Conservation (phyloP, 2,888 invertebrate species). For the Cantharis nigra region DNA sequence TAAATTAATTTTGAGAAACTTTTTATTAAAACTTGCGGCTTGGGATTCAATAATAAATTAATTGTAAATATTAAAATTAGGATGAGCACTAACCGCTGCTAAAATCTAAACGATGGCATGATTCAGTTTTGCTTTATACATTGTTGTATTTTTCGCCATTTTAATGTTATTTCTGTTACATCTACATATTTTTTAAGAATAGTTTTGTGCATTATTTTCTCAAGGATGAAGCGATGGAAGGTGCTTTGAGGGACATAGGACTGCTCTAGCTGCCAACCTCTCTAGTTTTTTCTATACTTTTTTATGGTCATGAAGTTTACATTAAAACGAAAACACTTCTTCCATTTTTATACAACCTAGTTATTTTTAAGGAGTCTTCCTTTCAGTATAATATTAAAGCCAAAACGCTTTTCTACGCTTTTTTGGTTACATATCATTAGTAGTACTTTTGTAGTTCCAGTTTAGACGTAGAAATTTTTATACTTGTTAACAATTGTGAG, state of each 20-base stretch:
- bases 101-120: not conserved
- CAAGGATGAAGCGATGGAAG: conserved; percentile 93
- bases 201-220: conserved; percentile 41
- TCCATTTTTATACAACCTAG: not conserved
- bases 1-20: not conserved
- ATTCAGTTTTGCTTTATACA: not conserved
- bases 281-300: conserved; percentile 25
- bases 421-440: conserved; percentile 1
- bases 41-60: not conserved
- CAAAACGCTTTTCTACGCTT: not conserved
- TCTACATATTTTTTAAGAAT: not conserved
- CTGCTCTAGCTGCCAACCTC: conserved; percentile 66
- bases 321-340: not conserved
- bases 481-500: conserved; percentile 1
- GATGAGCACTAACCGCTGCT: not conserved
- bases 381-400: not conserved
- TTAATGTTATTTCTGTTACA: not conserved
- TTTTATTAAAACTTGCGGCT: not conserved
- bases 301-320: not conserved
- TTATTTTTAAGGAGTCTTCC: not conserved
- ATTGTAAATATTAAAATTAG: not conserved
- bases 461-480: not conserved
- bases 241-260: conserved; percentile 91
- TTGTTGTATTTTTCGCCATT: not conserved
- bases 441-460: not conserved